These are phyloP conservation scores for Bhutanitis thaidina DNA, from an alignment of 2,888 invertebrate genomes.

Conservation along the genomic window DNA sequence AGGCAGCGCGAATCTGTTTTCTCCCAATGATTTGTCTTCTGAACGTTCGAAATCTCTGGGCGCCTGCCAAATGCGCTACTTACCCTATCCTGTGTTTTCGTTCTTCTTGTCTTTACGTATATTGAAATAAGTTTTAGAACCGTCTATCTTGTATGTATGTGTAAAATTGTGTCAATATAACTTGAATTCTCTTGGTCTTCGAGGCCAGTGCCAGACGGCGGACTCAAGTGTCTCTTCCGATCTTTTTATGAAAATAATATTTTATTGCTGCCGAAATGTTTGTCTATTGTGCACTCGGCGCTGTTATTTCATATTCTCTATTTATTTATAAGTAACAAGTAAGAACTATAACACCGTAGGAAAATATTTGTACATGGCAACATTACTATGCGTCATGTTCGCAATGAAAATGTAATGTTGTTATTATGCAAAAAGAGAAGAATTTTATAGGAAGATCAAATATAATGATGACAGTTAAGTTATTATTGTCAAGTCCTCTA, in stretches of 20 bases:
- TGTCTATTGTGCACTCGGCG: slow-evolving; percentile 38
- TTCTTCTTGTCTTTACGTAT: slow-evolving; percentile 23
- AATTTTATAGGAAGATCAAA: too few species aligned
- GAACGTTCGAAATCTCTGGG: slow-evolving; percentile 70
- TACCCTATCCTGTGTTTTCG: slow-evolving; percentile 34
- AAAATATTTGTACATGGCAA: too few species aligned
- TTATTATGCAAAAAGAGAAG: too few species aligned
- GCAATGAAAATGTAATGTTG: too few species aligned
- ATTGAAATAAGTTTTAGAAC: slow-evolving; percentile 27
- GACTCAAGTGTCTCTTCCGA: slow-evolving; percentile 56
- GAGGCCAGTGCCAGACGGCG: slow-evolving; percentile 45
- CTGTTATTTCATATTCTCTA: slow-evolving; percentile 38
- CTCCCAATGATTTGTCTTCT: slow-evolving; percentile 75
- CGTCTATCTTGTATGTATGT: neutral
- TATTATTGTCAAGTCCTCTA: too few species aligned
- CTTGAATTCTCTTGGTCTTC: slow-evolving; percentile 60
- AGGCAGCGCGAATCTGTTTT: slow-evolving; percentile 73
- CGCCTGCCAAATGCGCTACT: slow-evolving; percentile 69
- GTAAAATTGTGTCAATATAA: slow-evolving; percentile 47
- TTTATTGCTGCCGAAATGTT: slow-evolving; percentile 57
- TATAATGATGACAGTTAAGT: too few species aligned
- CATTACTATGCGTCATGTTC: too few species aligned
- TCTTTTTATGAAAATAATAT: slow-evolving; percentile 70
- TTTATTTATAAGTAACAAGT: neutral
- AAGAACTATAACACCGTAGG: too few species aligned